Evolutionary conservation across 1,140 invertebrate genomes (phyloP).

Genomic region (Globodera rostochiensis): DNA sequence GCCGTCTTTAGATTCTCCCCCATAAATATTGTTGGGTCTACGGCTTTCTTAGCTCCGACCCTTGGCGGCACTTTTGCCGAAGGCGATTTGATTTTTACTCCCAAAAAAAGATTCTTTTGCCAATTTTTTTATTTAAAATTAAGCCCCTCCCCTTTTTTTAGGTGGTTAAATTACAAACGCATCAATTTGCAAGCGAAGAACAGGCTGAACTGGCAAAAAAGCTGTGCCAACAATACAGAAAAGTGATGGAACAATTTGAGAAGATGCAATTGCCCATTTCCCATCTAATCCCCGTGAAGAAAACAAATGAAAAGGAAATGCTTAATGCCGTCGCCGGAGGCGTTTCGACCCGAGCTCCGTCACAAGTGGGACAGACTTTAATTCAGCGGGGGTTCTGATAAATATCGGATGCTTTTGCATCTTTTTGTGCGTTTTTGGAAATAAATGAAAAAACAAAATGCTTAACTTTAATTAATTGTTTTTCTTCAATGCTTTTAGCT

Average conservation of each 20-base stretch:
- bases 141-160: neutral
- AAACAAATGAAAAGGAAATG: neutral
- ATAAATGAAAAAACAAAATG: no score
- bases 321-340: no score
- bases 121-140: slow-evolving; percentile 6
- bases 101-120: neutral
- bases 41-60: no score
- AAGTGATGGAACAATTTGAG: slow-evolving; percentile 40
- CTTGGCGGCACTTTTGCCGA: no score
- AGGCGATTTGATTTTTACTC: neutral
- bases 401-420: no score
- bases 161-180: slow-evolving; percentile 22
- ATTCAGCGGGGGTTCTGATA: no score
- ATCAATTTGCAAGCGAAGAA: slow-evolving; percentile 28
- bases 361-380: neutral
- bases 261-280: slow-evolving; percentile 27
- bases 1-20: no score
- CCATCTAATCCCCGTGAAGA: slow-evolving; percentile 37
- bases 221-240: slow-evolving; percentile 23
- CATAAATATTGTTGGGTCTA: no score
- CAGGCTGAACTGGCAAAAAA: slow-evolving; percentile 25
- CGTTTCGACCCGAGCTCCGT: neutral
- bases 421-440: no score
- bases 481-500: neutral
- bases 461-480: no score